phyloP scores from a whole-genome alignment of 1,140 invertebrate genomes.

The Brachionus manjavacas region DNA sequence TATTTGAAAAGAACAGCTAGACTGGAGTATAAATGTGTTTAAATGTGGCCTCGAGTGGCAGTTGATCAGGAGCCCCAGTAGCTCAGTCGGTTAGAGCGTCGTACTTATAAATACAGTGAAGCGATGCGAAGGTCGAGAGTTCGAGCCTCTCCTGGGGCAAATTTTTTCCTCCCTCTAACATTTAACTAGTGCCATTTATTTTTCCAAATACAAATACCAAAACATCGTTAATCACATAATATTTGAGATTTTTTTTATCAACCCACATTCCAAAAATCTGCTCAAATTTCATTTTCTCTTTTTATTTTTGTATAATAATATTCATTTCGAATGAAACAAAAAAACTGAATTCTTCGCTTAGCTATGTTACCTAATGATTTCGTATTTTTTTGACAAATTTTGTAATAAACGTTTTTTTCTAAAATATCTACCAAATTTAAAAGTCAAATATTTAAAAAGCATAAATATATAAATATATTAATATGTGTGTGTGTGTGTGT shows the following conservation, averaged over 20 bases:
- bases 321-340: neutral
- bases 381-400: conserved; percentile 21
- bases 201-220: neutral
- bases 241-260: neutral
- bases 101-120: conserved; percentile 40
- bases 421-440: neutral
- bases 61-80: conserved; percentile 4
- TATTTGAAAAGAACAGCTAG: neutral
- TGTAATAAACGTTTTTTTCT: neutral
- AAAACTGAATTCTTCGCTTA: neutral
- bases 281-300: neutral
- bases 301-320: neutral
- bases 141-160: conserved; percentile 38
- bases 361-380: neutral
- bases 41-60: neutral
- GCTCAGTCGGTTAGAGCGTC: conserved; percentile 40
- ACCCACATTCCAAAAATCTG: conserved; percentile 7
- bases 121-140: conserved; percentile 41
- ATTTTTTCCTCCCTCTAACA: neutral
- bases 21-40: neutral
- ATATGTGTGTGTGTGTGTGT: neutral
- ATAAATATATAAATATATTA: neutral
- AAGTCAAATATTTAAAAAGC: neutral
- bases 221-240: conserved; percentile 16
- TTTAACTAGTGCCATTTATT: neutral